Conservation (phyloP, 2,888 invertebrate genomes). For the Ptilodon capucinus region DNA sequence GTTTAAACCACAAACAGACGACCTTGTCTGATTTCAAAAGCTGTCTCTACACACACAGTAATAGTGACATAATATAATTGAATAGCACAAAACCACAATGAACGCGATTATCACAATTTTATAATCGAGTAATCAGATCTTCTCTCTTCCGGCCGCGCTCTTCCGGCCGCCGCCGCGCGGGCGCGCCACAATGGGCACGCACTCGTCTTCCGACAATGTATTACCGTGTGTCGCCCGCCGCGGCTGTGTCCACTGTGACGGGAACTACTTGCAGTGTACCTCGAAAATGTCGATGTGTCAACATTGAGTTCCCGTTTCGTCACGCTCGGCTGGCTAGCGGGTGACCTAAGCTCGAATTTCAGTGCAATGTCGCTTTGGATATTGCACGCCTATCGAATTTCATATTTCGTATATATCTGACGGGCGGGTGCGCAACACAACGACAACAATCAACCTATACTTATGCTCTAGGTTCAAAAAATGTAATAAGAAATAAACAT, state of each 20-base stretch:
- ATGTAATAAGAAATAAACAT: no score
- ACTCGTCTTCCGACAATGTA: neutral
- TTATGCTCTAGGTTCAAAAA: no score
- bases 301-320: neutral
- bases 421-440: no score
- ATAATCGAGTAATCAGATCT: neutral
- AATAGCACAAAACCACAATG: neutral
- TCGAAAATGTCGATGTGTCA: neutral
- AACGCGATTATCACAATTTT: neutral
- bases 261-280: neutral
- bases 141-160: neutral
- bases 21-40: neutral
- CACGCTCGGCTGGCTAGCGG: neutral
- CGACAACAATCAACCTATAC: neutral
- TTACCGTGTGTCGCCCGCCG: neutral
- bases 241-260: neutral
- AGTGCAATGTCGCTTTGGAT: neutral
- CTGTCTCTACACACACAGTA: neutral
- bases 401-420: neutral
- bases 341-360: neutral
- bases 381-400: neutral
- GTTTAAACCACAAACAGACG: neutral
- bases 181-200: neutral
- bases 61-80: neutral
- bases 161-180: neutral